Conservation (phyloP, 2,797 vertebrate genomes). For the Siniperca scherzeri region DNA sequence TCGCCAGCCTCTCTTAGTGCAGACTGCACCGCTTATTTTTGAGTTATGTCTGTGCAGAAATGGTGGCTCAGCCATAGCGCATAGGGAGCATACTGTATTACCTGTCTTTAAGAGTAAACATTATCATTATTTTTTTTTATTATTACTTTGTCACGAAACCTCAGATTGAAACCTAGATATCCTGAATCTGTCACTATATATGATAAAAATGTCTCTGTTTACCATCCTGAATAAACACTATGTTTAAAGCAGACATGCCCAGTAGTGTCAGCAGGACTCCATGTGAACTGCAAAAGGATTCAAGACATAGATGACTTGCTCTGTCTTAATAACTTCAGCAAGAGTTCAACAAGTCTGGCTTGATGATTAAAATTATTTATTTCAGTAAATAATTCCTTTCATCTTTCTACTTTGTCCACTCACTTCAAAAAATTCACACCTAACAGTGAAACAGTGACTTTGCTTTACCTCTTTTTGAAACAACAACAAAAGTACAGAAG, state of each 20-base stretch:
- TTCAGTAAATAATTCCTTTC: slow-evolving; percentile 2
- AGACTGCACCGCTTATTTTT: neutral
- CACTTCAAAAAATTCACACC: neutral
- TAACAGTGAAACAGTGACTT: neutral
- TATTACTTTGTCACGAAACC: neutral
- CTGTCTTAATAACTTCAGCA: neutral
- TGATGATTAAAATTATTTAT: slow-evolving; percentile 4
- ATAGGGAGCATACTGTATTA: neutral
- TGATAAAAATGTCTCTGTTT: slow-evolving; percentile 3
- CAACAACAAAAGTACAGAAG: neutral
- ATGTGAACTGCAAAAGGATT: slow-evolving; percentile 13
- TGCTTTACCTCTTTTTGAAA: neutral
- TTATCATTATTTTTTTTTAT: slow-evolving; percentile 8
- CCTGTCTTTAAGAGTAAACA: slow-evolving; percentile 25
- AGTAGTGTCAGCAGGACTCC: neutral
- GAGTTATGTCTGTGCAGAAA: neutral
- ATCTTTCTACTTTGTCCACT: neutral
- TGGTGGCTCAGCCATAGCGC: neutral
- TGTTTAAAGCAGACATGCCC: slow-evolving; percentile 16
- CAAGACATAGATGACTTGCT: slow-evolving; percentile 6
- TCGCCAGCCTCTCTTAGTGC: neutral
- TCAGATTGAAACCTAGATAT: slow-evolving; percentile 13
- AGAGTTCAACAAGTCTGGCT: slow-evolving; percentile 6
- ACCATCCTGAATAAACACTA: slow-evolving; percentile 16
- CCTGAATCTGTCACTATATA: neutral